Base-by-base conservation (phyloP, 2,888 invertebrate species). In the Pantelozetes paolii region DNA sequence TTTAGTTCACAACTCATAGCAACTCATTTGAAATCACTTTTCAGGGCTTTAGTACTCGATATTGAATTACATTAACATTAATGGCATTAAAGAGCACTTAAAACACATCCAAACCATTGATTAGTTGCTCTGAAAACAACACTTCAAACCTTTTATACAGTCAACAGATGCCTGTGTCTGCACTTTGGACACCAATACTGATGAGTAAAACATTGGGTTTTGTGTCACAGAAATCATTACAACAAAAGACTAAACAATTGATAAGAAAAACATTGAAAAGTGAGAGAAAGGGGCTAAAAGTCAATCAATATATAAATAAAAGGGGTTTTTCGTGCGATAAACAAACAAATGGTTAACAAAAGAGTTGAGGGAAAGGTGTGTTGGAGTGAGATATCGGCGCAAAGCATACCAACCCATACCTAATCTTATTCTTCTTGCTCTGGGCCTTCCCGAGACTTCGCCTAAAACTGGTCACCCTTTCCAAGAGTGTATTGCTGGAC, bases 401-500 rank as follows among this genome's bases (percentile, higher is more conserved):
- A 26, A 30, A 30, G 15, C 45, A 50, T 6, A 40, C 8, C 32
- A 8, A 71, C 20, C 13, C 71, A 36, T 40, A 73, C 73, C 73
- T 48, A 70, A 73, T 70, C 45, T 74, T 73, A 69, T 73, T 71
- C 45, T 74, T 74, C 30, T 50, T 74, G 23, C 54, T 36, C 28
- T 71, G 71, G 2, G 71, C 54, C 36, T 74, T 74, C 5, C 70
- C 71, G 1, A 74, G 54, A 42, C 70, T 70, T 36, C 74, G 50
- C 28, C 74, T 50, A 71, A 74, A 74, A 62, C 71, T 74, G 50
- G 74, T 62, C 18, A 74, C 74, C 30, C 74, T 15, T 42, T 74
- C 74, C 18, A 74, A 40, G 20, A 74, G 54, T 28, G 69, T 67
- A 8, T 67, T 67, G 67, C 26, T 26, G 23, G 73, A 73, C 28